Conservation (phyloP, 2,888 invertebrate genomes). For the Rhagonycha fulva region DNA sequence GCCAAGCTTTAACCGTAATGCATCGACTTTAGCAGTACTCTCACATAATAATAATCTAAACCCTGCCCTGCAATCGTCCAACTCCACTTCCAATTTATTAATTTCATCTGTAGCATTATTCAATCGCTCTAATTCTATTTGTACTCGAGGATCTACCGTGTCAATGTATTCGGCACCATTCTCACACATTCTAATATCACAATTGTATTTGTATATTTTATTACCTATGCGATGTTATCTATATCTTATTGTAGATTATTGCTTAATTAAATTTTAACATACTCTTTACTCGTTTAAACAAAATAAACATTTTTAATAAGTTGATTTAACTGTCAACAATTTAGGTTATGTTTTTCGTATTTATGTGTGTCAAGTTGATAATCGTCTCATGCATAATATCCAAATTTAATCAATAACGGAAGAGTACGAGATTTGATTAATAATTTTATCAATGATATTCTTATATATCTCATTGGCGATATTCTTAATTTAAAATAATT, state of each 20-base stretch:
- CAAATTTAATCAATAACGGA: not conserved
- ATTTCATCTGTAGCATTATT: conserved; percentile 93
- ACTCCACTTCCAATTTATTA: conserved; percentile 85
- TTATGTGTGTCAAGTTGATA: not conserved
- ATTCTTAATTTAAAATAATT: not conserved
- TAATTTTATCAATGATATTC: not conserved
- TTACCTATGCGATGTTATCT: not conserved
- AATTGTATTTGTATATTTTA: not conserved
- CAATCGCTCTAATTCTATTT: conserved; percentile 86
- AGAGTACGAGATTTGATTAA: not conserved
- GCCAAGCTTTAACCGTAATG: conserved; percentile 79
- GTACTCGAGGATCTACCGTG: conserved; percentile 81
- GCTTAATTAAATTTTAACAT: not conserved
- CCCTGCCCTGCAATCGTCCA: conserved; percentile 83
- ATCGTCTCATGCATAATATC: not conserved
- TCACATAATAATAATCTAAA: conserved; percentile 83
- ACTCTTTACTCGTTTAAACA: not conserved
- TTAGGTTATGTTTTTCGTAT: conserved; percentile 1
- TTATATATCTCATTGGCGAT: too few species aligned
- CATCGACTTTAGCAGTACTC: conserved; percentile 80
- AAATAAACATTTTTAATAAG: not conserved
- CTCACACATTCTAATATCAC: conserved; percentile 58
- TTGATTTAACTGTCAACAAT: not conserved
- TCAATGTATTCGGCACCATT: conserved; percentile 64
- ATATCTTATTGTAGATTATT: not conserved